These are phyloP conservation scores for Pegoplata infirma DNA, from an alignment of 2,888 invertebrate species.

Conservation along the genomic window DNA sequence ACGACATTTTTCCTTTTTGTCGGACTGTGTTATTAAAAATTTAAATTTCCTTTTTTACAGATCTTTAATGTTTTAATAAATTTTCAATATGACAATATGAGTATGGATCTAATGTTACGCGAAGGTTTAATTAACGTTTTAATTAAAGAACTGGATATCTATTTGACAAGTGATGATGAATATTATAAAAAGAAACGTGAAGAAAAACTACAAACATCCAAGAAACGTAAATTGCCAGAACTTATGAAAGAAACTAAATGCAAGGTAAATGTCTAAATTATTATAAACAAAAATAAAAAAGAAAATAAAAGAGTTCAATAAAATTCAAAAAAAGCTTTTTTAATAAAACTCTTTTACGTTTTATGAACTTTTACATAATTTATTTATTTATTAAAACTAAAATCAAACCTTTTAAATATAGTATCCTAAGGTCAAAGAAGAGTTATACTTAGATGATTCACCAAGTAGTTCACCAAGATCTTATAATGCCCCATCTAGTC, in stretches of 20 bases:
- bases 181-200: conserved; percentile 73
- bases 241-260: conserved; percentile 66
- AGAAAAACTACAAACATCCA: conserved; percentile 70
- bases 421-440: conserved; percentile 72
- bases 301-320: too few species aligned
- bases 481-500: conserved; percentile 73
- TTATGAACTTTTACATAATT: too few species aligned
- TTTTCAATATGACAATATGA: conserved; percentile 78
- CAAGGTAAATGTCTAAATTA: conserved; percentile 67
- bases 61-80: conserved; percentile 78
- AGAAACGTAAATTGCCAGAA: conserved; percentile 72
- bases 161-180: conserved; percentile 74
- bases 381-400: too few species aligned
- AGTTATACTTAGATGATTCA: conserved; percentile 72
- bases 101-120: conserved; percentile 79
- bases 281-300: background rate
- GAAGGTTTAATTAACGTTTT: conserved; percentile 80
- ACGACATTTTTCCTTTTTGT: too few species aligned
- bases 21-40: too few species aligned
- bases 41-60: conserved; percentile 48
- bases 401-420: conserved; percentile 53
- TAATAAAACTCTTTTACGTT: too few species aligned
- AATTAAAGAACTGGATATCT: conserved; percentile 78
- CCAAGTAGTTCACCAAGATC: conserved; percentile 75
- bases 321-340: too few species aligned